Percentiles rank a stretch among this genome's conserved stretches.
These are phyloP conservation scores for Rhyacichthys aspro DNA, from an alignment of 2,797 vertebrate genomes.

Conservation along the genomic window DNA sequence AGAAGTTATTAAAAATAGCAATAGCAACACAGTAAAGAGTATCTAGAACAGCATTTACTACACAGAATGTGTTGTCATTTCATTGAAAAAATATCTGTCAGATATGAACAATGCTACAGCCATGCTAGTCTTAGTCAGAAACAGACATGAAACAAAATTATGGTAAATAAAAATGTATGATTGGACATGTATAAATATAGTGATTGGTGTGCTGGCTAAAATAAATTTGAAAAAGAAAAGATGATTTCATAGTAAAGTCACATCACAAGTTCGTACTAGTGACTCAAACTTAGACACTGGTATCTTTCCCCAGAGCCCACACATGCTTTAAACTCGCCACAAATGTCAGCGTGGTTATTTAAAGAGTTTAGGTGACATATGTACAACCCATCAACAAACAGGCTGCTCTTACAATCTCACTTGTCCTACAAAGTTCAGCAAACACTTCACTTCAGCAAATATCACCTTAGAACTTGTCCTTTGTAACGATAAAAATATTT, in stretches of 20 bases:
- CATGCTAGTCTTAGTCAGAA: neutral
- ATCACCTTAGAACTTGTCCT: neutral
- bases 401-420: too few species aligned
- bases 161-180: neutral
- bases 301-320: slow-evolving; percentile 1
- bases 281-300: slow-evolving; percentile 3
- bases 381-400: neutral
- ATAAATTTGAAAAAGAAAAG: neutral
- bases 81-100: neutral
- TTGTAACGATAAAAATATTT: neutral
- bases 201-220: too few species aligned
- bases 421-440: too few species aligned
- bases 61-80: too few species aligned
- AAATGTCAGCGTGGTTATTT: slow-evolving; percentile 2
- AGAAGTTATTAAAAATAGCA: neutral
- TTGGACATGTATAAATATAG: neutral
- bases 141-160: neutral
- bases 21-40: too few species aligned
- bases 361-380: neutral
- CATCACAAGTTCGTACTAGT: slow-evolving; percentile 1
- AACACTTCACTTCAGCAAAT: neutral
- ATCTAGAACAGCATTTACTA: too few species aligned
- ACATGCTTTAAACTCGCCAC: neutral
- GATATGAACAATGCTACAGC: slow-evolving; percentile 1
- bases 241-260: neutral